These are phyloP conservation scores for Spongilla lacustris DNA, from an alignment of 37 sponge, comb jelly and placozoan genomes.

Conservation along the genomic window DNA sequence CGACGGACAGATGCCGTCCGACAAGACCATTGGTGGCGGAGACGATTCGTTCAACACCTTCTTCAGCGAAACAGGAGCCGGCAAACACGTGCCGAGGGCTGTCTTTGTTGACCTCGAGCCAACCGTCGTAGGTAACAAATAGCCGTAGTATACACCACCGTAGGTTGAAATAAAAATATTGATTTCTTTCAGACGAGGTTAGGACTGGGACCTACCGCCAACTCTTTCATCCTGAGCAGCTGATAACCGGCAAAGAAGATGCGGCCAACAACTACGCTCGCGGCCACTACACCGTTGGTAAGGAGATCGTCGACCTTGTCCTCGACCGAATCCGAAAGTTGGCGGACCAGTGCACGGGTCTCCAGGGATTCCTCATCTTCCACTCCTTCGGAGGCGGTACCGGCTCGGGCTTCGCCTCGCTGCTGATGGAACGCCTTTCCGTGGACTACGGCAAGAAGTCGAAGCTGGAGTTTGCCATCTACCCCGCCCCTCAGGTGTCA, in stretches of 20 bases:
- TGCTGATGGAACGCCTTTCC: conserved; percentile 96
- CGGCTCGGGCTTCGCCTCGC: conserved; percentile 95
- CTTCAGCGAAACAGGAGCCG: conserved; percentile 95
- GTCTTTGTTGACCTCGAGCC: conserved; percentile 95
- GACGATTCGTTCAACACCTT: conserved; percentile 97
- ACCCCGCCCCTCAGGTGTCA: conserved; percentile 94
- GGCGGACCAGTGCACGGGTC: conserved; percentile 96
- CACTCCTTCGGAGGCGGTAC: conserved; percentile 98
- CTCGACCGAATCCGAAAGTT: conserved; percentile 92
- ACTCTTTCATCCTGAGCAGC: conserved; percentile 96
- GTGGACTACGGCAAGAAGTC: conserved; percentile 97
- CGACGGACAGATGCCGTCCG: conserved; percentile 95
- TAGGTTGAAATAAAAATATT: neutral
- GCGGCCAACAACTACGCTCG: conserved; percentile 98
- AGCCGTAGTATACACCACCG: neutral
- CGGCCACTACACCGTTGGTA: conserved; percentile 95
- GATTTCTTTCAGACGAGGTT: conserved; percentile 78
- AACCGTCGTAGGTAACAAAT: conserved; percentile 82
- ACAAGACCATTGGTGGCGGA: conserved; percentile 94
- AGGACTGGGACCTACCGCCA: conserved; percentile 92
- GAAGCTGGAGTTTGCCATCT: conserved; percentile 95
- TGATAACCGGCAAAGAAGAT: conserved; percentile 91
- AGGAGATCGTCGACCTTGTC: conserved; percentile 87
- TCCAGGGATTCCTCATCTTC: conserved; percentile 96
- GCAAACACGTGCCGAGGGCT: conserved; percentile 94